These are phyloP conservation scores for Xylota segnis DNA, from an alignment of 2,888 invertebrate genomes.

Conservation along the genomic window DNA sequence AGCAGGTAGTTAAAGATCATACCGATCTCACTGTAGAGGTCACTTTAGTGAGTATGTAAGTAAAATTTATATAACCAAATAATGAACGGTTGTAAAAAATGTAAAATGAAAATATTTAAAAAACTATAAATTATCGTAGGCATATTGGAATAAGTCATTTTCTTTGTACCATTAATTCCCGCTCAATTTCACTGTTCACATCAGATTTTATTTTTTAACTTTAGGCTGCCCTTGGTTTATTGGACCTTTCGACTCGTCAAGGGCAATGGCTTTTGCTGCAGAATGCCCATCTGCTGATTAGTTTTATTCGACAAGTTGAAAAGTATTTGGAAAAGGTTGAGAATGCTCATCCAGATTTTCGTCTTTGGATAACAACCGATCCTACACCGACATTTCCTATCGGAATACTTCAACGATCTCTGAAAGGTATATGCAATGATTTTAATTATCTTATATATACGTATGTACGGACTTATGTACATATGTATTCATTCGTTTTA, in stretches of 20 bases:
- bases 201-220: slow-evolving; percentile 45
- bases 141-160: too few species aligned
- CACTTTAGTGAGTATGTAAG: too few species aligned
- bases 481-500: background rate
- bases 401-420: slow-evolving; percentile 93
- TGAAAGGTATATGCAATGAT: slow-evolving; percentile 87
- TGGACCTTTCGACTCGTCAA: slow-evolving; percentile 89
- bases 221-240: slow-evolving; percentile 89
- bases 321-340: slow-evolving; percentile 92
- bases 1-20: too few species aligned
- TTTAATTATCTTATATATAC: background rate
- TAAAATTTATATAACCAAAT: too few species aligned
- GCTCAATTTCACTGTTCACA: too few species aligned
- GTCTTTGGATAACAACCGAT: slow-evolving; percentile 97
- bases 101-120: too few species aligned
- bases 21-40: too few species aligned
- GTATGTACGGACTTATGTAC: background rate
- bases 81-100: too few species aligned
- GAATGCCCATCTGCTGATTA: slow-evolving; percentile 94
- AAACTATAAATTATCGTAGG: too few species aligned
- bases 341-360: slow-evolving; percentile 95
- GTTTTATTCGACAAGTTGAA: slow-evolving; percentile 92
- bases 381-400: slow-evolving; percentile 95
- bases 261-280: slow-evolving; percentile 97
- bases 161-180: too few species aligned